These are phyloP conservation scores for Ganaspis sp. DNA, from an alignment of 1,140 invertebrate species.

Conservation along the genomic window DNA sequence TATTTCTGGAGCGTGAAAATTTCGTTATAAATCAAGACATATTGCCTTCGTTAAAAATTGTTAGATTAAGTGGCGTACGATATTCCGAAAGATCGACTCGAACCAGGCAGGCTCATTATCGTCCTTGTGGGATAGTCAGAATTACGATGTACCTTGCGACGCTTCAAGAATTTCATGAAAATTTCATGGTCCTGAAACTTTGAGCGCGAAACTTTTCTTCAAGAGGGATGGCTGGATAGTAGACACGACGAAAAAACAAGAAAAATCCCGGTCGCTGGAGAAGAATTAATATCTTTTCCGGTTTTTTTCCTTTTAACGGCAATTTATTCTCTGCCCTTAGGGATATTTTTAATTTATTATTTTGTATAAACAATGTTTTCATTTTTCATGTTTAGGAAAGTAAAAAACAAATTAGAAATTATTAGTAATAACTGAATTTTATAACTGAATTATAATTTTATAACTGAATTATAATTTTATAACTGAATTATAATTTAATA, in stretches of 20 bases:
- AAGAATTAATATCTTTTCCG: slow-evolving; percentile 22
- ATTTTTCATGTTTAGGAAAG: too few species aligned
- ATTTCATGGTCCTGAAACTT: slow-evolving; percentile 23
- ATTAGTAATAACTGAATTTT: too few species aligned
- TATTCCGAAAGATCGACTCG: slow-evolving; percentile 16
- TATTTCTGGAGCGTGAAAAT: neutral
- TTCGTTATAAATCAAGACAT: neutral
- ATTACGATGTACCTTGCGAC: slow-evolving; percentile 25
- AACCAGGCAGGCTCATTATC: slow-evolving; percentile 11
- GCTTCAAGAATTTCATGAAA: slow-evolving; percentile 22
- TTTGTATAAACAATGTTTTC: too few species aligned
- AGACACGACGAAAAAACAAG: slow-evolving; percentile 14
- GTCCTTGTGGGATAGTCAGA: slow-evolving; percentile 15
- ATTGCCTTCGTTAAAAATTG: slow-evolving; percentile 26
- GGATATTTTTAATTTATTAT: neutral
- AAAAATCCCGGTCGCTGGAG: slow-evolving; percentile 9
- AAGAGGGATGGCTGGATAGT: slow-evolving; percentile 15
- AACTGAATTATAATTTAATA: too few species aligned
- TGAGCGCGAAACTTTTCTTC: slow-evolving; percentile 18
- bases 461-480: too few species aligned
- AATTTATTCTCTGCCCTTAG: neutral
- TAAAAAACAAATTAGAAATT: too few species aligned
- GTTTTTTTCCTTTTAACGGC: neutral
- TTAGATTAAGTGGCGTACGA: slow-evolving; percentile 15
- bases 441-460: too few species aligned